Conservation (phyloP, 2,888 invertebrate genomes). For the Lumbricus terrestris region DNA sequence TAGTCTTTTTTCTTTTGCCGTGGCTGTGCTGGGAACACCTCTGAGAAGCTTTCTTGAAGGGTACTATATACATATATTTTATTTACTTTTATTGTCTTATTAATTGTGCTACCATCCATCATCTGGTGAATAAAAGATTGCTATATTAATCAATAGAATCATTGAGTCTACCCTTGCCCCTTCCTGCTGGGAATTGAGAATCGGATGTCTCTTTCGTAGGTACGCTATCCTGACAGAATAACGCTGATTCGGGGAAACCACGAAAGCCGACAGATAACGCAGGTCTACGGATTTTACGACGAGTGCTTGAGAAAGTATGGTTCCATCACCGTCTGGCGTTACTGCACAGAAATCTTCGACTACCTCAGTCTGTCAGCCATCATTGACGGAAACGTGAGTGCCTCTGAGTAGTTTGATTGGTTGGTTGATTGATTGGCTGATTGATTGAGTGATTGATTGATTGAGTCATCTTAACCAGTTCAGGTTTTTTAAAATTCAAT, state of each 20-base stretch:
- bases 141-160: too few relatives aligned
- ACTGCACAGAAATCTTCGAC: conserved; percentile 98
- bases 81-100: too few relatives aligned
- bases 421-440: too few relatives aligned
- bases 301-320: conserved; percentile 98
- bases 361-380: conserved; percentile 94
- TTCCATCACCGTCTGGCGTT: conserved; percentile 96
- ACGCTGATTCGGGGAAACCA: conserved; percentile 97
- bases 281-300: conserved; percentile 99
- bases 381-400: conserved; percentile 80
- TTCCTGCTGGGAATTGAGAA: neutral
- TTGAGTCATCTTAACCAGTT: neutral
- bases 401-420: too few relatives aligned
- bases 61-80: too few relatives aligned
- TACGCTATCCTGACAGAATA: conserved; percentile 96
- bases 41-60: too few relatives aligned
- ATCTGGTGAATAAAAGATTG: too few relatives aligned
- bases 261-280: conserved; percentile 97
- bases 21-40: too few relatives aligned
- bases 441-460: too few relatives aligned
- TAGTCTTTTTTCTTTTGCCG: too few relatives aligned
- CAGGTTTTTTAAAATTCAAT: neutral
- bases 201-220: conserved; percentile 64
- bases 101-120: too few relatives aligned
- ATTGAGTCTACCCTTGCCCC: too few relatives aligned